These are phyloP conservation scores for Pluvialis apricaria DNA, from an alignment of 2,113 vertebrate genomes.

Conservation along the genomic window DNA sequence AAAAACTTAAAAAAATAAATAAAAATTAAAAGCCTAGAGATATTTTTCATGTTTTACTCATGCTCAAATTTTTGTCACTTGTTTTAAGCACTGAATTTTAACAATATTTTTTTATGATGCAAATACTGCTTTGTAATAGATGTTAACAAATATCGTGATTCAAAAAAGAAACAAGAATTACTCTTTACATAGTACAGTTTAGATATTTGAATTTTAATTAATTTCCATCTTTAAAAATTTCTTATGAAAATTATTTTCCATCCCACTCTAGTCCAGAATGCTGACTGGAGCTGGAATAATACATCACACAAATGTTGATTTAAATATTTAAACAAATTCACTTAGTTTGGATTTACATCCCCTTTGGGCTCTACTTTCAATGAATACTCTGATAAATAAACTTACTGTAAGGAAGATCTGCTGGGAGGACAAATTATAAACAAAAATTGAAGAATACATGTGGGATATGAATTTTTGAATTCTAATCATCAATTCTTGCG, in stretches of 20 bases:
- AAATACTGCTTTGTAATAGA: neutral
- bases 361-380: constrained; percentile 49
- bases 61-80: neutral
- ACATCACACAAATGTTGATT: constrained; percentile 39
- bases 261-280: neutral
- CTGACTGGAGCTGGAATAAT: constrained; percentile 21
- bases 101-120: neutral
- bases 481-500: constrained; percentile 43
- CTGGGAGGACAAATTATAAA: constrained; percentile 59
- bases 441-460: constrained; percentile 44
- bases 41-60: neutral
- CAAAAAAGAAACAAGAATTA: neutral
- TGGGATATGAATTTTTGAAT: constrained; percentile 52
- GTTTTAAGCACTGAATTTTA: neutral
- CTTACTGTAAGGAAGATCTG: constrained; percentile 11
- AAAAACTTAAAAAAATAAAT: neutral
- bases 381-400: constrained; percentile 46
- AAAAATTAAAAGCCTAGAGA: neutral
- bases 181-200: neutral
- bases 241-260: constrained; percentile 6
- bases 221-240: neutral
- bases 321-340: constrained; percentile 60
- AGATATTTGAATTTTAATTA: neutral
- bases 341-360: constrained; percentile 51
- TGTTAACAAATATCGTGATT: neutral